These are phyloP conservation scores for Engystomops pustulosus DNA, from an alignment of 2,113 vertebrate species.

Conservation along the genomic window DNA sequence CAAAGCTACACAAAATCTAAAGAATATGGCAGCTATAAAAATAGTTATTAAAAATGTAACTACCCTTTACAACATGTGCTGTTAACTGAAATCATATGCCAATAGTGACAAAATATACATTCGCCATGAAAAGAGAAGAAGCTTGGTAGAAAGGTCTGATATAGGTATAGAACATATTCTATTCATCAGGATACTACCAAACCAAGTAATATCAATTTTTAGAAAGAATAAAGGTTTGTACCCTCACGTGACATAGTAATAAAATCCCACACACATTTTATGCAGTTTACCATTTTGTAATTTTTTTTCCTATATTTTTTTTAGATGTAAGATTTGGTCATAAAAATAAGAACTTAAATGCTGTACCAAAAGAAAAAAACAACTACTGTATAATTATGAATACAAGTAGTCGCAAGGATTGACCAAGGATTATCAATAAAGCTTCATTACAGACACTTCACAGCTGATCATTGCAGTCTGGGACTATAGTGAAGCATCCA, in stretches of 20 bases:
- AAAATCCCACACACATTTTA: background rate
- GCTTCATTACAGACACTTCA: too few species aligned
- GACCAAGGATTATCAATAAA: too few species aligned
- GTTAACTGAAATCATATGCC: background rate
- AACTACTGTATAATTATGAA: background rate
- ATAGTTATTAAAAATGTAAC: background rate
- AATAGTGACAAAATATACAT: background rate
- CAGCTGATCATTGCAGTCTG: too few species aligned
- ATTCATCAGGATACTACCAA: too few species aligned
- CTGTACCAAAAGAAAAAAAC: background rate
- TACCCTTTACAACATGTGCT: background rate
- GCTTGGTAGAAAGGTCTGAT: background rate
- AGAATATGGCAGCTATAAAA: background rate
- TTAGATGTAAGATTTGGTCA: constrained; percentile 9
- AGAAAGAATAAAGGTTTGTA: background rate
- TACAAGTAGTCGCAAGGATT: too few species aligned
- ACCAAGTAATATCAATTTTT: too few species aligned
- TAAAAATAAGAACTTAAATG: background rate
- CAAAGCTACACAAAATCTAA: background rate
- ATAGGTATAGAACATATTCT: background rate
- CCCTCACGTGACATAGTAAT: background rate
- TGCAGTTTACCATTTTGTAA: background rate
- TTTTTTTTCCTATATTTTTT: background rate
- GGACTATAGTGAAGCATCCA: too few species aligned
- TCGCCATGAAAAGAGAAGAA: background rate